These are phyloP conservation scores for Sebastolobus alascanus DNA, from an alignment of 2,797 vertebrate species.

Conservation along the genomic window DNA sequence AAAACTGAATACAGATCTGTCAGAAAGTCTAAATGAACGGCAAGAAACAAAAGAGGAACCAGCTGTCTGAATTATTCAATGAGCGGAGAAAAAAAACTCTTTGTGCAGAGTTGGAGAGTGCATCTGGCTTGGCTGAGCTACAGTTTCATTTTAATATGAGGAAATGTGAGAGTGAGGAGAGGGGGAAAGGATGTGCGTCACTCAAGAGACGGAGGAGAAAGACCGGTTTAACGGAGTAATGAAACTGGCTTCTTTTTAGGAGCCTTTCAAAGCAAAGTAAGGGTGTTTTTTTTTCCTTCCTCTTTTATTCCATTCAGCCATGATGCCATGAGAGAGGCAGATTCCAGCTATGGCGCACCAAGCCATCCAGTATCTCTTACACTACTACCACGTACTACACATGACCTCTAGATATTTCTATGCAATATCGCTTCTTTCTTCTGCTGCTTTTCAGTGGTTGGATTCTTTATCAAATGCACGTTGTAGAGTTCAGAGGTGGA, in stretches of 20 bases:
- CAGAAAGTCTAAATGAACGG: slow-evolving; percentile 51
- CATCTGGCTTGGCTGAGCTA: slow-evolving; percentile 77
- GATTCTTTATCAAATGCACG: neutral
- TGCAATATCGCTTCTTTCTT: neutral
- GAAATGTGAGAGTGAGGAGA: slow-evolving; percentile 60
- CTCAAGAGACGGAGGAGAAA: slow-evolving; percentile 59
- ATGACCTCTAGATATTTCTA: slow-evolving; percentile 27
- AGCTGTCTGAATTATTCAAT: slow-evolving; percentile 72
- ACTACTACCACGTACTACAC: slow-evolving; percentile 1
- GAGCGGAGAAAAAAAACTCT: slow-evolving; percentile 45
- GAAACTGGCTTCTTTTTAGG: slow-evolving; percentile 52
- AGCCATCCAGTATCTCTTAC: slow-evolving; percentile 7
- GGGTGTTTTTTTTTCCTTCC: neutral
- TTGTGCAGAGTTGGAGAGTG: slow-evolving; percentile 65
- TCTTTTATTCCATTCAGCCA: slow-evolving; percentile 44
- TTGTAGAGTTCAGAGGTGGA: neutral
- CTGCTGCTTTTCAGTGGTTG: slow-evolving; percentile 9
- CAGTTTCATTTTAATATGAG: slow-evolving; percentile 74
- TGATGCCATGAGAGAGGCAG: slow-evolving; percentile 22
- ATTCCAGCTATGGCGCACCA: slow-evolving; percentile 22
- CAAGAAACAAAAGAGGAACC: slow-evolving; percentile 60
- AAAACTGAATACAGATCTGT: slow-evolving; percentile 23
- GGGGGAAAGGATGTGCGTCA: slow-evolving; percentile 69
- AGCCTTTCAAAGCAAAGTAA: slow-evolving; percentile 49
- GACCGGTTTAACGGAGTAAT: slow-evolving; percentile 59